These are phyloP conservation scores for Sebastes nivosus DNA, from an alignment of 2,797 vertebrate genomes.

Conservation along the genomic window DNA sequence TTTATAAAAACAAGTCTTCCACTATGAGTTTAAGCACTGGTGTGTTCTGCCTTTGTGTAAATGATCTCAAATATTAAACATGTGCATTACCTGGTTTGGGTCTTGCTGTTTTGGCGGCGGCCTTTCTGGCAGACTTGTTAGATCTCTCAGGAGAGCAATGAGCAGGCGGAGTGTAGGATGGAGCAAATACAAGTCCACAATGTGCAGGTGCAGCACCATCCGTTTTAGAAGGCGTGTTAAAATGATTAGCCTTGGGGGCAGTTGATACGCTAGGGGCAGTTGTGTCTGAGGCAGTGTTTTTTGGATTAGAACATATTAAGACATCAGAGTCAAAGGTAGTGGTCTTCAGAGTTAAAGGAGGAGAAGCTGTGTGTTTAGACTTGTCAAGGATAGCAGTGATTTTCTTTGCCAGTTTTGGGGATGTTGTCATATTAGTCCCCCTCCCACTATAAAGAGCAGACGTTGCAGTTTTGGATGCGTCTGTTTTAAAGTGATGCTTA, in stretches of 20 bases:
- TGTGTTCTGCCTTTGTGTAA: neutral
- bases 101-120: conserved; percentile 32
- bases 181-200: neutral
- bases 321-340: neutral
- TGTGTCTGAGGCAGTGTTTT: conserved; percentile 47
- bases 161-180: conserved; percentile 10
- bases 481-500: conserved; percentile 22
- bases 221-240: conserved; percentile 4
- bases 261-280: conserved; percentile 30
- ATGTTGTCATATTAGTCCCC: neutral
- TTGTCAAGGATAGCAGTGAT: neutral
- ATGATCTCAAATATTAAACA: neutral
- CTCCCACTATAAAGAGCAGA: conserved; percentile 9
- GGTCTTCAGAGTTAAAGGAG: conserved; percentile 2
- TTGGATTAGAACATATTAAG: conserved; percentile 13
- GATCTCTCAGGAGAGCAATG: conserved; percentile 51
- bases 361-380: neutral
- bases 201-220: conserved; percentile 9
- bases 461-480: neutral
- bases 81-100: conserved; percentile 75
- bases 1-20: neutral
- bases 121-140: conserved; percentile 28
- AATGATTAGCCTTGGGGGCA: conserved; percentile 6
- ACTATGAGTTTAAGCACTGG: neutral
- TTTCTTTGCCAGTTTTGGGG: conserved; percentile 20